Conservation (phyloP, 2,888 invertebrate genomes). For the Nebria brevicollis region DNA sequence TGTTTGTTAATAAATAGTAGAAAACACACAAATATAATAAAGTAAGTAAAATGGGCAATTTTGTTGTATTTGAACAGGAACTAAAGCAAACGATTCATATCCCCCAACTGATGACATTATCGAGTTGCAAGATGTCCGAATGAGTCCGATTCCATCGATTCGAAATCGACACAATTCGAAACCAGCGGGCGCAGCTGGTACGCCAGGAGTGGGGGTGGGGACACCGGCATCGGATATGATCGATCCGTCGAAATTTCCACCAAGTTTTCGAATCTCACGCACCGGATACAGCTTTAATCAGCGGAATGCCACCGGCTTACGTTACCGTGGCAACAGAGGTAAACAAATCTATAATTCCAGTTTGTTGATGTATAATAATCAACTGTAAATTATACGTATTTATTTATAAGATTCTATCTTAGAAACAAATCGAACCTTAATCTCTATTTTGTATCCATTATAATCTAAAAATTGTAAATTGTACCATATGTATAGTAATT, state of each 20-base stretch:
- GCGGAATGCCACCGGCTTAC: slow-evolving; percentile 68
- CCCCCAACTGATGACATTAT: slow-evolving; percentile 79
- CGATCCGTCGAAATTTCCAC: slow-evolving; percentile 76
- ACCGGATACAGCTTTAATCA: slow-evolving; percentile 69
- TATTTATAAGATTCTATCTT: no score
- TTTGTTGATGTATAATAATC: not conserved
- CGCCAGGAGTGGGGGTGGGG: slow-evolving; percentile 58
- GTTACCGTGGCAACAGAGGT: slow-evolving; percentile 68
- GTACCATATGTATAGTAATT: no score
- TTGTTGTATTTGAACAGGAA: slow-evolving; percentile 50
- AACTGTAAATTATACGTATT: no score
- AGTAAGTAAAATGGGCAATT: not conserved
- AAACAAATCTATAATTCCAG: slow-evolving; percentile 40
- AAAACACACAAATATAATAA: not conserved
- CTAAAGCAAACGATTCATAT: slow-evolving; percentile 60
- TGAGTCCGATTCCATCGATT: slow-evolving; percentile 86
- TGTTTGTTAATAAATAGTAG: not conserved
- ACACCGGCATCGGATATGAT: slow-evolving; percentile 64
- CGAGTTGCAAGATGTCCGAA: slow-evolving; percentile 86
- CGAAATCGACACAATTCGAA: slow-evolving; percentile 71
- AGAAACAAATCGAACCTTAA: no score
- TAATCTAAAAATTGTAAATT: no score
- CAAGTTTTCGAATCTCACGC: slow-evolving; percentile 79
- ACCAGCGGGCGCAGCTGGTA: slow-evolving; percentile 49
- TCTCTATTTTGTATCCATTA: no score